Conservation (phyloP, 2,797 vertebrate genomes). For the Syncerus caffer region DNA sequence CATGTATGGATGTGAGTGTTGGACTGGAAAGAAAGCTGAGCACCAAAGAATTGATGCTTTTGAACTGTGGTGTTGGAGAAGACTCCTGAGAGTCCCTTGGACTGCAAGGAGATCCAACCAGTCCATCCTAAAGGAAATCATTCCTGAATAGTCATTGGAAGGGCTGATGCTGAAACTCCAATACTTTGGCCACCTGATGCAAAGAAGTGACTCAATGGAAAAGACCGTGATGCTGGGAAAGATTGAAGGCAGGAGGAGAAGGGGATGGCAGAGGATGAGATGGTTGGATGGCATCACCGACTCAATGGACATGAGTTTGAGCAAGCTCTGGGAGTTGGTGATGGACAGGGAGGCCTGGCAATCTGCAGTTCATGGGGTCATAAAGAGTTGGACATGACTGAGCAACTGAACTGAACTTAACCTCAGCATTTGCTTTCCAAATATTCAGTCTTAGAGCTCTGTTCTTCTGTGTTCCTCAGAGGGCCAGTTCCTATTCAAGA, state of each 20-base stretch:
- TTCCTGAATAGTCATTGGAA: background rate
- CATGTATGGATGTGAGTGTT: background rate
- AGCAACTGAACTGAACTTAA: background rate
- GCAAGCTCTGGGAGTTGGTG: background rate
- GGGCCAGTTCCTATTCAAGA: background rate
- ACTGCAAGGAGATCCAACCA: background rate
- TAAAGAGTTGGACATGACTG: accelerated
- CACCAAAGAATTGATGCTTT: accelerated
- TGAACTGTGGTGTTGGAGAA: background rate
- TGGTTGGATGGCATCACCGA: background rate
- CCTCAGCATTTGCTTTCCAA: background rate
- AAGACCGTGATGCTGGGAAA: background rate
- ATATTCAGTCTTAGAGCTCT: background rate
- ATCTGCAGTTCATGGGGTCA: background rate
- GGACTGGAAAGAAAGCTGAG: background rate
- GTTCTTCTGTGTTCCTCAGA: background rate
- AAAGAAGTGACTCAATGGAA: background rate
- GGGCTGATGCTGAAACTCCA: background rate
- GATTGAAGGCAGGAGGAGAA: background rate
- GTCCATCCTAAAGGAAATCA: background rate
- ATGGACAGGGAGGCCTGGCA: background rate
- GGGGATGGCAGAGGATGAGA: background rate
- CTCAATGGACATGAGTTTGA: background rate
- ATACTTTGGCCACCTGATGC: background rate
- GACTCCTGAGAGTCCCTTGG: background rate